Evolutionary conservation across 2,888 invertebrate genomes (phyloP), one percentile per base, ranked within the genome.

Genomic region (Schizaphis graminum): DNA sequence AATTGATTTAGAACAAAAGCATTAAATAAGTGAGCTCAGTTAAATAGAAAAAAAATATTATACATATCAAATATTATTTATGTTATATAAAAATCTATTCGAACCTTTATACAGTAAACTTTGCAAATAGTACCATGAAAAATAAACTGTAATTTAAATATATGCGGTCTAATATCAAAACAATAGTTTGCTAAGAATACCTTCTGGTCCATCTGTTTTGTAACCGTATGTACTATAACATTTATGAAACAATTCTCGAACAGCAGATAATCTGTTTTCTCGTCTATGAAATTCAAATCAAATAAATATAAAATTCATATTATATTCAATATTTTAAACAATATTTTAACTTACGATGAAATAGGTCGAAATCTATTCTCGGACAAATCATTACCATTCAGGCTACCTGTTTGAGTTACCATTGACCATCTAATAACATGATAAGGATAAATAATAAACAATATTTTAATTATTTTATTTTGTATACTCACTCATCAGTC

Each of bases 171-270:
- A 35, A n/a, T 53, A 86, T 94, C 77, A 91, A 86, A 94, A 90
- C 16, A 87, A 67, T n/a, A 91, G n/a, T 90, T 90, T 86, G 67
- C 94, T 67, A n/a, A 94, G 53, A 67, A 94, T 94, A 90, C 94
- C 91, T 85, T 94, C 94, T 28, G 90, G 61, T 4, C 93, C 28
- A 28, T 91, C 91, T 1, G 86, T 86, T 91, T 91, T 94, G 24
- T 91, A 94, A 5, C 94, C 94, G 0, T 91, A 94, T 44, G 67
- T 86, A 47, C 94, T 94, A 95, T 97, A 97, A 89, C 96, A 96
- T 95, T 96, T 96, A 95, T 96, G 96, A 95, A 97, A 97, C 94
- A 96, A 95, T 95, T 96, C 96, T 95, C 97, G 96, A n/a, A 97
- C 96, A 93, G 96, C 96, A 91, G 96, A 96, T 94, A 97, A 96